These are phyloP conservation scores for Philaethria dido DNA, from an alignment of 2,888 invertebrate genomes.

Conservation along the genomic window DNA sequence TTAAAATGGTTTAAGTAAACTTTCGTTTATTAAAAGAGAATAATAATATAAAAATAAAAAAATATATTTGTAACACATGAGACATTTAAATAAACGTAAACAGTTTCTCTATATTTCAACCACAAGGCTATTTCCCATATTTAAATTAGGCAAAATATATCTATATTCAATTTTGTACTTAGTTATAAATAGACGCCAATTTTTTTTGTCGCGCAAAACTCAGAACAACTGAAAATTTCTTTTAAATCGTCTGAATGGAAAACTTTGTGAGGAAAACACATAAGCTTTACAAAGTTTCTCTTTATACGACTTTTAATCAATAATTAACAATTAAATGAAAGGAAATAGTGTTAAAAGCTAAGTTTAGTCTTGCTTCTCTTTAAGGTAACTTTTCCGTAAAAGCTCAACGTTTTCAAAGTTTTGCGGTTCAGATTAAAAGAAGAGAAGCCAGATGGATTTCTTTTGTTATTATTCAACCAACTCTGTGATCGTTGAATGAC, in stretches of 20 bases:
- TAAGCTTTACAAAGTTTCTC: constrained; percentile 7
- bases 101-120: no score
- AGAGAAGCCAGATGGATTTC: constrained; percentile 15
- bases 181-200: no score
- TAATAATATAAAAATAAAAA: no score
- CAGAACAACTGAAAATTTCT: not conserved
- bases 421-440: constrained; percentile 15
- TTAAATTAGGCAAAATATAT: no score
- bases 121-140: no score
- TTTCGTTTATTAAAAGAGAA: no score
- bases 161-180: no score
- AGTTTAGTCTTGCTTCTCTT: constrained; percentile 22
- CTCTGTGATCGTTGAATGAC: constrained; percentile 3
- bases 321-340: constrained; percentile 24
- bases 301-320: constrained; percentile 7
- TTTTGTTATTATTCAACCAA: constrained; percentile 10
- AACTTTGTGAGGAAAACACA: not conserved
- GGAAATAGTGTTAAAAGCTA: constrained; percentile 25
- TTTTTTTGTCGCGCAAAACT: no score
- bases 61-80: no score
- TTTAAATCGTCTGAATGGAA: not conserved
- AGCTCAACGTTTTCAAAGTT: constrained; percentile 11
- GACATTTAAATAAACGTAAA: no score
- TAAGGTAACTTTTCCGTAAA: constrained; percentile 27
- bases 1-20: no score